Evolutionary conservation across 2,797 vertebrate species (phyloP).

Genomic region (Xenentodon cancila): DNA sequence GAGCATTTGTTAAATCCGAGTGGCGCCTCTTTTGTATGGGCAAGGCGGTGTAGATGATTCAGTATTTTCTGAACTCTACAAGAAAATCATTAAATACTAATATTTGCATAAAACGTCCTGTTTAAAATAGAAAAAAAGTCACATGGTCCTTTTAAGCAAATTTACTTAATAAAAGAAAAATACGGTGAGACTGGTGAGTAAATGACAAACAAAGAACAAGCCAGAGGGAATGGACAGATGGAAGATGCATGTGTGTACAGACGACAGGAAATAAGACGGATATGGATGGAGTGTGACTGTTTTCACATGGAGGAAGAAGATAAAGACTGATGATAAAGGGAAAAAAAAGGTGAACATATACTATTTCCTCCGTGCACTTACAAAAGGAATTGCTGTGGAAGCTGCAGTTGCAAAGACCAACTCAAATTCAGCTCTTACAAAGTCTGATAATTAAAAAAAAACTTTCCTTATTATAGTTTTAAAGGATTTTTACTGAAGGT

Average conservation of each 20-base stretch:
- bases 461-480: too few species aligned
- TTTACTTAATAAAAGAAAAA: conserved; percentile 15
- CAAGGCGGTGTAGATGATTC: too few species aligned
- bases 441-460: too few species aligned
- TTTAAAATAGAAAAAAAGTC: conserved; percentile 3
- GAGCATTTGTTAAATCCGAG: too few species aligned
- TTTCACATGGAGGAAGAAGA: conserved; percentile 32
- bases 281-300: conserved; percentile 61
- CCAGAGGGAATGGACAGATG: conserved; percentile 43
- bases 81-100: background rate
- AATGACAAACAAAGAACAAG: conserved; percentile 58
- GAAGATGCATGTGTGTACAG: conserved; percentile 68
- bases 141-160: conserved; percentile 16
- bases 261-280: conserved; percentile 71
- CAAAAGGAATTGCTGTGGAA: too few species aligned
- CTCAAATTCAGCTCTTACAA: too few species aligned
- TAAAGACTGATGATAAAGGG: conserved; percentile 32
- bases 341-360: conserved; percentile 7
- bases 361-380: background rate
- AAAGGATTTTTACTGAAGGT: too few species aligned
- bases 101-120: background rate
- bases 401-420: too few species aligned
- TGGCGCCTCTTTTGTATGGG: too few species aligned
- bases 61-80: background rate
- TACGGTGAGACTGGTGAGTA: conserved; percentile 55